Evolutionary conservation across 2,113 vertebrate genomes (phyloP).

Genomic region (Leucopternis melanops): DNA sequence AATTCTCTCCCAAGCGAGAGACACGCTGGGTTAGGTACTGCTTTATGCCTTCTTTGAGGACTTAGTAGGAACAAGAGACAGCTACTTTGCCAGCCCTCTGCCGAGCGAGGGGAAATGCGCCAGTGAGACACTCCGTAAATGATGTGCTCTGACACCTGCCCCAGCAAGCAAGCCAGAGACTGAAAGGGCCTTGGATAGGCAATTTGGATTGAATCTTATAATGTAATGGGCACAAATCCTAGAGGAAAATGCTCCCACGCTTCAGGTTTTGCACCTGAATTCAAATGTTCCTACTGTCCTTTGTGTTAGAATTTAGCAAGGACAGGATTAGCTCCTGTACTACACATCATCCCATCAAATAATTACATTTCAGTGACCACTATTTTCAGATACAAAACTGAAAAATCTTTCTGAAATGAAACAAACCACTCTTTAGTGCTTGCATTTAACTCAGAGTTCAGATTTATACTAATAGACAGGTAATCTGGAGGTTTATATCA

Average conservation of each 20-base stretch:
- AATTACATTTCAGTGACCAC: not conserved
- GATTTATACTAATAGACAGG: not conserved
- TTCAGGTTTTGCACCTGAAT: not conserved
- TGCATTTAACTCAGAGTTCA: not conserved
- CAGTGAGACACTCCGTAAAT: not conserved
- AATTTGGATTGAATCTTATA: not conserved
- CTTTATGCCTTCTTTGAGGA: not conserved
- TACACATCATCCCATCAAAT: not conserved
- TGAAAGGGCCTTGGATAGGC: not conserved
- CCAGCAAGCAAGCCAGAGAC: not conserved
- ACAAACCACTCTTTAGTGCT: not conserved
- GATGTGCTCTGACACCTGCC: not conserved
- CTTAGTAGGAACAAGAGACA: not conserved
- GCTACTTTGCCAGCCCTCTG: not conserved
- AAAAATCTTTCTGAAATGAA: not conserved
- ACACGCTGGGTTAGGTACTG: not conserved
- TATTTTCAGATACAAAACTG: not conserved
- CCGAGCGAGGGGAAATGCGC: rapidly evolving
- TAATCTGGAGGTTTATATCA: not conserved
- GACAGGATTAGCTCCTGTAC: not conserved
- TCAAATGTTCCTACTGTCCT: not conserved
- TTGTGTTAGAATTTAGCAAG: not conserved
- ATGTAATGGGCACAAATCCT: not conserved
- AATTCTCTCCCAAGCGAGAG: not conserved
- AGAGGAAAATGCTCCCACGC: not conserved